Base-by-base conservation (phyloP, 2,113 vertebrate genomes). In the Archilochus colubris region DNA sequence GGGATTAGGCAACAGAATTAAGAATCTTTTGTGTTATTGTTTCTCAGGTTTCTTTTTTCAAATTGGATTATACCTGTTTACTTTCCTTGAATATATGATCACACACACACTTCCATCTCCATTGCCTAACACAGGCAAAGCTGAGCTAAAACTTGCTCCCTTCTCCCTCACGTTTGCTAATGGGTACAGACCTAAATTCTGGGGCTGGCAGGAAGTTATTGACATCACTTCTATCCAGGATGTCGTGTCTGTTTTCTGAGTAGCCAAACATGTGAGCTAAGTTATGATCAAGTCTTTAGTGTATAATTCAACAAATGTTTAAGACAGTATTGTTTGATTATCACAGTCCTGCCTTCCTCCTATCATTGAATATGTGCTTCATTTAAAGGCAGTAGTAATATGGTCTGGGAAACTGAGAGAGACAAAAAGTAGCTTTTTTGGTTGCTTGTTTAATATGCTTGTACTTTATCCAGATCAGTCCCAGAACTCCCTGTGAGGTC, bases 11-110 rank as follows among this genome's bases (percentile, higher is more conserved):
- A 82, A 21, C 9, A 69, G 12, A 24, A 48, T 44, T 62, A 46
- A 75, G 31, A 70, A 86, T 55, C 20, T 63, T 43, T 43, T 74
- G 12, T 63, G 24, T 63, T 72, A 27, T 12, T n/a, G 7, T 76
- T 91, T 73, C 72, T 86, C 59, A 31, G 50, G 36, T 73, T 94
- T 73, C 22, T 85, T 36, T 38, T 24, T 91, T 87, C n/a, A 66
- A 11, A 67, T 33, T 89, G 58, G 24, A 76, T 66, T 87, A 38
- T 14, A 5, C 2, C 1, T 62, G 30, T 85, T 89, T 76, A 25
- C 76, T 72, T 96, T 61, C 54, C 51, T 62, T 62, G 51, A 31
- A 16, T 58, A 21, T 28, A 58, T 8, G 31, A 70, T 18, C 23
- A 46, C 23, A 7, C 12, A 12, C 27, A 27, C 33, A 4, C 24